Evolutionary conservation across 2,888 invertebrate genomes (phyloP).

Genomic region (Hecatera dysodea): DNA sequence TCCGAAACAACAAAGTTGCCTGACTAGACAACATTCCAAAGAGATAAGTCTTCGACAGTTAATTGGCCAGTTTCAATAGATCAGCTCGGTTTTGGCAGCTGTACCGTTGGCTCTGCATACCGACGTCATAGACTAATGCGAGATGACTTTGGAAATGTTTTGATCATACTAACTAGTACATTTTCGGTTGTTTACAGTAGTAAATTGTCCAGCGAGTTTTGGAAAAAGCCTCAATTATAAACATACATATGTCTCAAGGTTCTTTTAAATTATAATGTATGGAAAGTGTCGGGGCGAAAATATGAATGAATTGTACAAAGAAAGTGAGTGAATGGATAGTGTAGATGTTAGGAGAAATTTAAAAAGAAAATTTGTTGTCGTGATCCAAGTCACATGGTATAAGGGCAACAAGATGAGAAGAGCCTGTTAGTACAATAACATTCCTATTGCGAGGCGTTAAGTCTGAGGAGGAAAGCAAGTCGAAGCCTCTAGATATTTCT

Average conservation of each 20-base stretch:
- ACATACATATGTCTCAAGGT: not conserved
- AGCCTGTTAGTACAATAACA: too few species aligned
- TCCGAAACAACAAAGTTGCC: constrained; percentile 18
- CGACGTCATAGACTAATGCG: constrained; percentile 36
- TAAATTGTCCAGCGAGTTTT: not conserved
- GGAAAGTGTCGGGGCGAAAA: too few species aligned
- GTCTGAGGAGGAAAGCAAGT: too few species aligned
- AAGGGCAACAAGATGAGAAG: not conserved
- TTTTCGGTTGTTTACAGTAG: constrained; percentile 8
- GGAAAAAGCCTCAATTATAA: not conserved
- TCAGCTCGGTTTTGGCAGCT: constrained; percentile 44
- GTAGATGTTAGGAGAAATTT: too few species aligned
- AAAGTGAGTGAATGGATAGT: too few species aligned
- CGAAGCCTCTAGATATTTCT: not conserved
- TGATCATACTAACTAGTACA: constrained; percentile 4
- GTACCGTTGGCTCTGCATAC: constrained; percentile 30
- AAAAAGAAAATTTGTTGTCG: not conserved
- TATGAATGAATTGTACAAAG: too few species aligned
- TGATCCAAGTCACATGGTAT: not conserved
- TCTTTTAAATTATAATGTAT: not conserved
- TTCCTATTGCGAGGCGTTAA: not conserved
- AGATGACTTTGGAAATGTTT: constrained; percentile 25
- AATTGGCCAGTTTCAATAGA: constrained; percentile 45
- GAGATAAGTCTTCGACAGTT: constrained; percentile 44
- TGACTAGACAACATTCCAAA: constrained; percentile 19